Evolutionary conservation across 2,888 invertebrate genomes (phyloP), one percentile per base, ranked within the genome.

Genomic region (Belgica antarctica): DNA sequence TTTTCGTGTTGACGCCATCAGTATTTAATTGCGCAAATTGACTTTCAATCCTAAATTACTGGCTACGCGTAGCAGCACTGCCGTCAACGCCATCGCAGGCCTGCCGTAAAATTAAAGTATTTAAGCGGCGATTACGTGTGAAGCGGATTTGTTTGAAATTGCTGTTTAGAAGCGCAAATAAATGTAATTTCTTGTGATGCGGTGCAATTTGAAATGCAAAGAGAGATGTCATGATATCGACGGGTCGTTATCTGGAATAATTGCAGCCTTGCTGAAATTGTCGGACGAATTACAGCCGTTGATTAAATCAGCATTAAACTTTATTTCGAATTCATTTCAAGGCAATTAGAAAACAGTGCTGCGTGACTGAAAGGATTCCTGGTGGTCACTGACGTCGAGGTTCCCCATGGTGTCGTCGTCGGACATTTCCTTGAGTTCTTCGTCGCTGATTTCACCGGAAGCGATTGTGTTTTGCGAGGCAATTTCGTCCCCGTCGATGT

Each of bases 281-380:
- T 15, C n/a, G 15, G 41, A 41, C 12, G 3, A 41, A 15, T 41
- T 12, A 12, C 41, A 41, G 41, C n/a, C 12, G 41, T 41, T 41
- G 41, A 41, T 41, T 41, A 41, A n/a, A n/a, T n/a, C 41, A 41
- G 41, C 15, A n/a, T 41, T 41, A 15, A 41, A 41, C 15, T n/a
- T 41, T 41, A n/a, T n/a, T 41, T 41, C 15, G 15, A 41, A 41
- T 41, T 41, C 41, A 41, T 41, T 41, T 41, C 15, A 41, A 41
- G 41, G 12, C 41, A 52, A 52, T 59, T 47, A 68, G 4, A 57
- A 57, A 31, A 68, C 57, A 34, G 68, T 68, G 17, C 68, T 68
- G 28, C 68, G 15, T 12, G 68, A 68, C 1, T 57, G n/a, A n/a
- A n/a, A n/a, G n/a, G n/a, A n/a, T n/a, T n/a, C 17, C 4, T 27